Base-by-base conservation (phyloP, 2,797 vertebrate genomes). In the Pseudocheirus occidentalis region DNA sequence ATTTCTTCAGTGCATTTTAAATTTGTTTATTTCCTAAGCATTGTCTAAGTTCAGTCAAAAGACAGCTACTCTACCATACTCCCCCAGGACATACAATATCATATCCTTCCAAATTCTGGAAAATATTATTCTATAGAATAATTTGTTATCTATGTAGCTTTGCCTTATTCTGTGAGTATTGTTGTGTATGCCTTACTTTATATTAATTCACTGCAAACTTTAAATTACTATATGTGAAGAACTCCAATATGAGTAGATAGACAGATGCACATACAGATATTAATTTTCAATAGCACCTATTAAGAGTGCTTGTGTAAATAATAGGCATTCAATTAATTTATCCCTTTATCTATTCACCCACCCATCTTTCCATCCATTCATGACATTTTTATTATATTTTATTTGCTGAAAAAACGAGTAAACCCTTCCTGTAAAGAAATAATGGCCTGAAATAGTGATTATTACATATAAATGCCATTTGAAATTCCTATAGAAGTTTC, bases 1-100 rank as follows among this genome's bases (percentile, higher is more conserved):
- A 53, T 92, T 21, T 92, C 34, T 94, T 10, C 24, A n/a, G 24
- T 93, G 52, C 13, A 95, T 90, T 27, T 91, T 56, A 97, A 96
- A 95, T 21, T 90, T 93, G 28, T 27, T 56, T 87, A 0, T 14
- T 95, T 87, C 9, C 7, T 95, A 92, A 1, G 21, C 81, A 18
- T 87, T 90, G 87, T 97, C 94, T 92, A 91, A 34, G 3, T 57
- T 55, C 40, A 62, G 1, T 14, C 93, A 24, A 92, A 87, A 90
- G 95, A 59, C 6, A 91, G 59, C 0, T n/a, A 93, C 11, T 52
- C 90, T 91, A 94, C 89, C 93, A 5, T 18, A 66, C 14, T 16
- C 12, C 27, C 16, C n/a, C 5, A 34, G n/a, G 4, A n/a, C 31
- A 5, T 66, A 4, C 11, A 59, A 1, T 2, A 34, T 40, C n/a